These are phyloP conservation scores for Atta texana DNA, from an alignment of 1,140 invertebrate genomes.

Conservation along the genomic window DNA sequence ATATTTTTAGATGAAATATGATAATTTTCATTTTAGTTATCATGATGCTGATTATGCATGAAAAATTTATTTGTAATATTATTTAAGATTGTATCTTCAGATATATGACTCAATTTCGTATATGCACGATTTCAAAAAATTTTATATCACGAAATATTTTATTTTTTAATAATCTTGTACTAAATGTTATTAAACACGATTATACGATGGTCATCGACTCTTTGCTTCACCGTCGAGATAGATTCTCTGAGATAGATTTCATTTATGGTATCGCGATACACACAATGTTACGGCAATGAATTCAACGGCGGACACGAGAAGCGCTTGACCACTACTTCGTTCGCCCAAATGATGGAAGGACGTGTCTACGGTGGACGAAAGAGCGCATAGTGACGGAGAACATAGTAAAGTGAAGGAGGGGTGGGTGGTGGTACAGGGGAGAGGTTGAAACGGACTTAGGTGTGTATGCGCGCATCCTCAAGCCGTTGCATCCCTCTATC, in stretches of 20 bases:
- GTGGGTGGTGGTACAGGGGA: conserved; percentile 37
- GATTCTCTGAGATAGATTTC: conserved; percentile 22
- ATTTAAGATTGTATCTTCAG: neutral
- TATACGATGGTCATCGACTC: neutral
- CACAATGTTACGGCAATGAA: conserved; percentile 54
- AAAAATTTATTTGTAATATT: neutral
- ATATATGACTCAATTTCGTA: neutral
- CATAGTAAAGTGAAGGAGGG: neutral
- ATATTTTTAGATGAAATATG: neutral
- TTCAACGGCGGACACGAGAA: conserved; percentile 32
- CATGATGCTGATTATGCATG: too few relatives aligned
- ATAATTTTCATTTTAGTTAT: neutral
- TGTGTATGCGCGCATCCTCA: conserved; percentile 69
- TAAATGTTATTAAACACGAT: neutral
- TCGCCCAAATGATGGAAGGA: conserved; percentile 70
- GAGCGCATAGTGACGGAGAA: conserved; percentile 60
- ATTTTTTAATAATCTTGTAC: neutral
- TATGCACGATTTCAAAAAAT: neutral
- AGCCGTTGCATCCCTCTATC: conserved; percentile 74
- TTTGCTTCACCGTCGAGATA: neutral
- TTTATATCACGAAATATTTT: neutral
- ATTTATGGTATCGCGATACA: conserved; percentile 24
- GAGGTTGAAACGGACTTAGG: conserved; percentile 60
- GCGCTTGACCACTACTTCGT: conserved; percentile 68
- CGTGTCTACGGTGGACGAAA: conserved; percentile 65